Conservation (phyloP, 2,797 vertebrate species). For the Myripristis murdjan region DNA sequence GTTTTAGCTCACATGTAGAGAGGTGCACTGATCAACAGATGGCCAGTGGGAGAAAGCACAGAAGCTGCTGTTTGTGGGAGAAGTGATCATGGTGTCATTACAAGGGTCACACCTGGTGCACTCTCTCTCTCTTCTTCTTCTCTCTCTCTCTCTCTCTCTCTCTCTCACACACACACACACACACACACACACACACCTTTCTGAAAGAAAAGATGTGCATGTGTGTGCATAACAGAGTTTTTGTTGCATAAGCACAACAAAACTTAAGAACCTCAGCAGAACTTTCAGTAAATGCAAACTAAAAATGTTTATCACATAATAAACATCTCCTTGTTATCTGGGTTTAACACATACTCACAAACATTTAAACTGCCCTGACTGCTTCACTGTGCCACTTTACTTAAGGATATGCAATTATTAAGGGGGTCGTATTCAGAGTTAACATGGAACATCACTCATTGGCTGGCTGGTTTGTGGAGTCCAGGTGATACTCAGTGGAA, state of each 20-base stretch:
- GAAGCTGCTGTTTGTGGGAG: neutral
- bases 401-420: neutral
- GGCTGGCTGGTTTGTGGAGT: neutral
- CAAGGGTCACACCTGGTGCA: neutral
- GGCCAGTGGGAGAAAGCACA: neutral
- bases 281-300: neutral
- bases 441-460: neutral
- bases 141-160: neutral
- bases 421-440: neutral
- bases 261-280: neutral
- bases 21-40: conserved; percentile 20
- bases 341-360: neutral
- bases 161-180: neutral
- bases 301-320: conserved; percentile 1
- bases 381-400: neutral
- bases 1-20: conserved; percentile 12
- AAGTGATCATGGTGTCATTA: too few relatives aligned
- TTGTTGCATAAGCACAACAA: too few relatives aligned
- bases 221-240: neutral
- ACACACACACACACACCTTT: neutral
- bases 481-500: neutral
- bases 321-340: neutral
- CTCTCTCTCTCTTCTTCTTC: too few relatives aligned
- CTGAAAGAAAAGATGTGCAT: too few relatives aligned
- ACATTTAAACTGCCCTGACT: conserved; percentile 5